Percentiles rank a stretch among this genome's conserved stretches.
Evolutionary conservation across 2,113 vertebrate genomes (phyloP).

Genomic region (Odontophorus gujanensis): DNA sequence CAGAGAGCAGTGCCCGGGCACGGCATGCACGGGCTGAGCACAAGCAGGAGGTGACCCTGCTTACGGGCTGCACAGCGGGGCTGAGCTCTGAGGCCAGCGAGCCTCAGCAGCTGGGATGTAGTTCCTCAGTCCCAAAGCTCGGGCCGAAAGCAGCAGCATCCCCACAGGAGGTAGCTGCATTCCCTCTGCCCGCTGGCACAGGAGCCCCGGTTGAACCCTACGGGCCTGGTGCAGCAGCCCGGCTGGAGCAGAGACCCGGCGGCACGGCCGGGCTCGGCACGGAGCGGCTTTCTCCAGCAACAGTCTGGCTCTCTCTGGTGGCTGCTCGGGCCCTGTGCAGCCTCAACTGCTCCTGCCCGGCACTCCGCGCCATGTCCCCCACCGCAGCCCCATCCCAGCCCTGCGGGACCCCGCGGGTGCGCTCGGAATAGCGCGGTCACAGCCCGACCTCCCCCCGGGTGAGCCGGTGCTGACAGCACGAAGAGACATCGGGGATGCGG

Average conservation of each 20-base stretch:
- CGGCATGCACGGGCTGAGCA: not conserved
- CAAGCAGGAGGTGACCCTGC: not conserved
- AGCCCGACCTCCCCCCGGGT: not conserved
- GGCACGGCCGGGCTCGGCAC: not conserved
- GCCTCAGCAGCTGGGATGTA: fast-evolving
- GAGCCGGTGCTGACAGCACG: not conserved
- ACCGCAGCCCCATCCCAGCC: not conserved
- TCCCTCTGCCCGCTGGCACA: not conserved
- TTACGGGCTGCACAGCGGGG: fast-evolving
- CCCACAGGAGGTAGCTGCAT: not conserved
- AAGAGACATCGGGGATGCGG: not conserved
- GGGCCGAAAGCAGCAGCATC: not conserved
- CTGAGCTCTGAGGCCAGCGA: not conserved
- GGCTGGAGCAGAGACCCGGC: not conserved
- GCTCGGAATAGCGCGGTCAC: not conserved
- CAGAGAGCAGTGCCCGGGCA: not conserved
- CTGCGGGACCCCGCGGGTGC: not conserved
- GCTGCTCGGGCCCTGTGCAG: slow-evolving; percentile 53
- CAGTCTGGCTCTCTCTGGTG: slow-evolving; percentile 72
- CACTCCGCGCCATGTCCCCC: not conserved
- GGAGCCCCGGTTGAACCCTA: not conserved
- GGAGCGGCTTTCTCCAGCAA: not conserved
- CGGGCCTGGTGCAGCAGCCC: not conserved
- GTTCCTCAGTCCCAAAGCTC: not conserved
- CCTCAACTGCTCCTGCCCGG: not conserved